A percentile compares a stretch with the other conserved stretches of the same genome.
Evolutionary conservation across 2,888 invertebrate genomes (phyloP).

Genomic region (Drosophila buzzatii): DNA sequence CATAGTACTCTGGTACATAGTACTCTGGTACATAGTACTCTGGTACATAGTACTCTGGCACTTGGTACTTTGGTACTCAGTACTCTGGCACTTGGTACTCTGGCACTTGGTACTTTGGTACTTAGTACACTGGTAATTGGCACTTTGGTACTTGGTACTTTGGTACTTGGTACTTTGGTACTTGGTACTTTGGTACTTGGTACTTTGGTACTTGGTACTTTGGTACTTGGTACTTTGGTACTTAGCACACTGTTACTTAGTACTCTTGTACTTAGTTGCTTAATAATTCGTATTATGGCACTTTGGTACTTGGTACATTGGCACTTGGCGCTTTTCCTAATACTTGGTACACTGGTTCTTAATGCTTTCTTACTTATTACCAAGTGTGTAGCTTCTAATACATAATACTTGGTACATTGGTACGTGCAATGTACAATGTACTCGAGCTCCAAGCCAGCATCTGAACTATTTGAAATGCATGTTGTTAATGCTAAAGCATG

Average conservation of each 20-base stretch:
- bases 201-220: not conserved
- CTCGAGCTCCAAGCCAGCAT: slow-evolving; percentile 21
- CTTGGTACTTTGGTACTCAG: not conserved
- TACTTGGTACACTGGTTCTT: too few relatives aligned
- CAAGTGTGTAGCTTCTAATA: too few relatives aligned
- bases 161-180: not conserved
- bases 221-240: not conserved
- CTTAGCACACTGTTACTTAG: too few relatives aligned
- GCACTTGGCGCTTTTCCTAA: too few relatives aligned
- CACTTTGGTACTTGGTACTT: not conserved
- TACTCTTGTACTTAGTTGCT: not conserved
- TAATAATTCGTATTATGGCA: too few relatives aligned
- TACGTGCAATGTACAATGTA: slow-evolving; percentile 43
- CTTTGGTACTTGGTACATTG: too few relatives aligned
- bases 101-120: not conserved
- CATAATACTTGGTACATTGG: not conserved
- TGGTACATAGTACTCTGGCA: not conserved
- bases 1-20: too few relatives aligned
- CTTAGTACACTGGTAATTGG: too few relatives aligned
- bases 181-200: too few relatives aligned
- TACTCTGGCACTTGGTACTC: not conserved
- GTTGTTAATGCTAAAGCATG: slow-evolving; percentile 79
- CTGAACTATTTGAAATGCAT: slow-evolving; percentile 65
- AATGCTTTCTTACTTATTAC: too few relatives aligned
- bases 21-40: not conserved